Evolutionary conservation across 2,888 invertebrate genomes (phyloP).

Genomic region (Danaus chrysippus): DNA sequence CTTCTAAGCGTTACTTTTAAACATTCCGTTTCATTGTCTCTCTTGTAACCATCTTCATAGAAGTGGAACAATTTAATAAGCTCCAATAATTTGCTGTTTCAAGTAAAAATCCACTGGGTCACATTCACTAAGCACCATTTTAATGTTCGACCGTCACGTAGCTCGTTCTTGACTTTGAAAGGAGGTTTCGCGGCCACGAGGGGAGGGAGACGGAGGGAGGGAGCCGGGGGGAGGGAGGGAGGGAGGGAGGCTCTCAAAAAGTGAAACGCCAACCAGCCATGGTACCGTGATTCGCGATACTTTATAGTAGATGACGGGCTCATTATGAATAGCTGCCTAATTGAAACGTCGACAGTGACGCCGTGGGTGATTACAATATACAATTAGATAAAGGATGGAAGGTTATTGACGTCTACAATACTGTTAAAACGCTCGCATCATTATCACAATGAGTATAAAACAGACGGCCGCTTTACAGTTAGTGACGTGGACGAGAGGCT

Average conservation of each 20-base stretch:
- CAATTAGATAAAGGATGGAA: background rate
- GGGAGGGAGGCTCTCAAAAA: slow-evolving; percentile 52
- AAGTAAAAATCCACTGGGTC: slow-evolving; percentile 28
- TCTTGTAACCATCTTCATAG: background rate
- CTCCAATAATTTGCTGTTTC: slow-evolving; percentile 17
- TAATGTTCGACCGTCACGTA: slow-evolving; percentile 32
- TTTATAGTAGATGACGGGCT: slow-evolving; percentile 12
- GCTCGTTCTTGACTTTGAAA: slow-evolving; percentile 60
- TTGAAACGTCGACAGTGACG: background rate
- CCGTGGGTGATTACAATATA: too few species aligned
- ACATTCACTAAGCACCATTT: slow-evolving; percentile 26
- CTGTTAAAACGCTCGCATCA: slow-evolving; percentile 8
- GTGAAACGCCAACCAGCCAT: slow-evolving; percentile 58
- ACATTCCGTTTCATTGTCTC: too few species aligned
- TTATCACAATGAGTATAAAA: slow-evolving; percentile 2
- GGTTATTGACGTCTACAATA: slow-evolving; percentile 7
- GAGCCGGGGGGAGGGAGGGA: slow-evolving; percentile 28
- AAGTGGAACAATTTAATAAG: slow-evolving; percentile 6
- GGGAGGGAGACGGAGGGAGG: slow-evolving; percentile 32
- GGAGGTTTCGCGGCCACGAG: slow-evolving; percentile 64
- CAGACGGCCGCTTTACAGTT: slow-evolving; percentile 4
- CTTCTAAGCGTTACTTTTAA: too few species aligned
- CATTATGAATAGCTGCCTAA: slow-evolving; percentile 1
- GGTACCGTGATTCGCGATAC: slow-evolving; percentile 20
- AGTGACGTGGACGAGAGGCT: slow-evolving; percentile 14